phyloP scores from a whole-genome alignment of 1,140 invertebrate species.

The Aphis gossypii region DNA sequence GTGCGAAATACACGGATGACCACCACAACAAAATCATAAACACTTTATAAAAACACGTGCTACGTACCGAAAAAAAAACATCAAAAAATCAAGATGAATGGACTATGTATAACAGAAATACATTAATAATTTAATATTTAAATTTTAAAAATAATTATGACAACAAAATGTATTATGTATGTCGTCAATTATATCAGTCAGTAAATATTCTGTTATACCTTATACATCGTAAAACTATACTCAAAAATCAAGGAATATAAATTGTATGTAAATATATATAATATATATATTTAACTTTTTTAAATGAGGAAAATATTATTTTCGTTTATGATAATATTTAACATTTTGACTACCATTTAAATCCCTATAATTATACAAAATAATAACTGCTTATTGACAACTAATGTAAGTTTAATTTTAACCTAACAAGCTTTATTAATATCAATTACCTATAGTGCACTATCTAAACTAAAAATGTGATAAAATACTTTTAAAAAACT shows the following conservation, averaged over 20 bases:
- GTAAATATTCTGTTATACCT: no score
- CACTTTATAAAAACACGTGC: background rate
- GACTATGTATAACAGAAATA: no score
- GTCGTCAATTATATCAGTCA: no score
- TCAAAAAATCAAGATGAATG: background rate
- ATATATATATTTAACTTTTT: background rate
- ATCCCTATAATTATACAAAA: background rate
- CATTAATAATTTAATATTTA: no score
- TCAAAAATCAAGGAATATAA: no score
- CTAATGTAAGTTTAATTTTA: background rate
- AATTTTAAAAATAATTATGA: no score
- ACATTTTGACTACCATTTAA: background rate
- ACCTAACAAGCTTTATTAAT: background rate
- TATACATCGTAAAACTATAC: no score
- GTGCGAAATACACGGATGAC: background rate
- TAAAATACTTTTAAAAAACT: background rate
- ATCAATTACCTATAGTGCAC: background rate
- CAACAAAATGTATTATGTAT: no score
- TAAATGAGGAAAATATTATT: background rate
- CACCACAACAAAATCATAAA: constrained; percentile 22
- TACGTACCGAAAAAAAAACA: background rate
- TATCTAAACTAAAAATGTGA: background rate
- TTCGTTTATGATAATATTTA: background rate
- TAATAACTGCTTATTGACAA: background rate
- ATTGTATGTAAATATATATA: no score